phyloP scores from a whole-genome alignment of 1,140 invertebrate species.

The Aphaenogaster floridana region DNA sequence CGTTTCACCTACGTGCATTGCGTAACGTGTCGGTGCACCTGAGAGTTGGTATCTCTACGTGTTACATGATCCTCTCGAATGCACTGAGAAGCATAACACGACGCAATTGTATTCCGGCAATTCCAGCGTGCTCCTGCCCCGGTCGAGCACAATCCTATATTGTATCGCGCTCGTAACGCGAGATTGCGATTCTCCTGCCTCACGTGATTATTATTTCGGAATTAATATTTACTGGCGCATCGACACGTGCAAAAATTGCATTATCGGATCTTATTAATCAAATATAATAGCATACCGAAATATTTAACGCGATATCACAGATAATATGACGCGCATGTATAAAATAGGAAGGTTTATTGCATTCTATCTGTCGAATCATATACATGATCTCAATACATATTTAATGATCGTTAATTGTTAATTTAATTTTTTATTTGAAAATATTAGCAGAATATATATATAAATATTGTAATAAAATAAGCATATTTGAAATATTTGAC shows the following conservation, averaged over 20 bases:
- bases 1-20: constrained; percentile 14
- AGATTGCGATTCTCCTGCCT: neutral
- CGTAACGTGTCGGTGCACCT: constrained; percentile 25
- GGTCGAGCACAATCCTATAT: constrained; percentile 25
- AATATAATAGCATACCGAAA: neutral
- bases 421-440: constrained; percentile 5
- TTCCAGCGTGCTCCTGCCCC: neutral
- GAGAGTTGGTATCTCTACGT: constrained; percentile 25
- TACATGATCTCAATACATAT: neutral
- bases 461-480: neutral
- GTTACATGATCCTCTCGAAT: constrained; percentile 55
- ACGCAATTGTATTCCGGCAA: constrained; percentile 48
- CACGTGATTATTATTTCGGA: constrained; percentile 17
- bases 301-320: neutral
- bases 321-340: neutral
- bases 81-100: constrained; percentile 39
- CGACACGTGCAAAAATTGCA: constrained; percentile 21
- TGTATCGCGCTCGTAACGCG: constrained; percentile 2
- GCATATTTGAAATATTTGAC: neutral
- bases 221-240: constrained; percentile 20
- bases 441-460: neutral
- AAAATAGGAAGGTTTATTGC: neutral
- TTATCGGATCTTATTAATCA: neutral
- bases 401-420: neutral
- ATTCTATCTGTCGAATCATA: neutral